Evolutionary conservation across 2,888 invertebrate genomes (phyloP), one percentile per base, ranked within the genome.

Genomic region (Apomyelois bistriatella): DNA sequence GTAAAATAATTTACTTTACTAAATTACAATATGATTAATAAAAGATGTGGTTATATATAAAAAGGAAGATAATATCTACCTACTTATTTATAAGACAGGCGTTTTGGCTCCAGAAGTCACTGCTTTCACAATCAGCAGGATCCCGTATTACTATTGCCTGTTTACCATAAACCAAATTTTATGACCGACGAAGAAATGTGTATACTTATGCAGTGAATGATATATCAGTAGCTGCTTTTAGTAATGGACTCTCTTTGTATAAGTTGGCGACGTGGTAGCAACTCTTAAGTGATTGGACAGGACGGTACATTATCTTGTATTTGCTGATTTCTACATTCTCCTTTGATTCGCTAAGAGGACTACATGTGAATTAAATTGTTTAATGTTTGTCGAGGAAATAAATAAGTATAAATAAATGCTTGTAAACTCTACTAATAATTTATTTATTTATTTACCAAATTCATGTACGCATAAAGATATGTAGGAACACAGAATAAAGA

Each of bases 221-320:
- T 62, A 59, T 56, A 56, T 55, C 55, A 56, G 32, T 46, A 46
- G 46, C 56, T 58, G 46, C 56, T 58, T 61, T 55, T 64, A 66
- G 64, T 61, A 68, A 71, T 70, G 63, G 61, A 68, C 50, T 60
- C 65, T 61, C 64, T 68, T 65, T 60, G 72, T 69, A 66, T 70
- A 68, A 68, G 72, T 76, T 73, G 77, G 70, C 59, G 74, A 74
- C 70, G 73, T 72, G 68, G 72, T 74, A 73, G 68, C 72, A 62
- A 60, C 65, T 32, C 68, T 78, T 86, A 85, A 84, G 84, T 85
- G 84, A 86, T 86, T 85, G 84, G 82, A 74, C 76, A 61, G 46
- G 46, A 15, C 46, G 66, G 66, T 65, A 73, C 77, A 80, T 82
- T 85, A 82, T 79, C 72, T 75, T 70, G 73, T 75, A 76, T 79